These are phyloP conservation scores for Baryphthengus martii DNA, from an alignment of 2,113 vertebrate species.

Conservation along the genomic window DNA sequence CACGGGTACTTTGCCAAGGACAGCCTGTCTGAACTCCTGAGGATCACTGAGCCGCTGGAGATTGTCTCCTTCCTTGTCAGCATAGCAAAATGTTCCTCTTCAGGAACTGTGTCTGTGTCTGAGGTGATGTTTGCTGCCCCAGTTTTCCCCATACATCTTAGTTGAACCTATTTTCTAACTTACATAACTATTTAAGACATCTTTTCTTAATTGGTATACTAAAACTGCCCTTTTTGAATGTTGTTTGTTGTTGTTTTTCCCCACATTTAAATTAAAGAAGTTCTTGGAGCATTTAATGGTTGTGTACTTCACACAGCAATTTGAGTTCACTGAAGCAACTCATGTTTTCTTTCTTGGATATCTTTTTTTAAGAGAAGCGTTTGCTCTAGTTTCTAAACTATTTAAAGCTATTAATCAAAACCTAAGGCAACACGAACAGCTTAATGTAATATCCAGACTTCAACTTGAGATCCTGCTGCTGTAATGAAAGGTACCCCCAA, in stretches of 20 bases:
- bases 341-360: slow-evolving; percentile 17
- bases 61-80: not conserved
- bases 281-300: slow-evolving; percentile 53
- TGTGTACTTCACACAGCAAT: slow-evolving; percentile 43
- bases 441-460: not conserved
- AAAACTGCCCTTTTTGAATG: not conserved
- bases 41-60: not conserved
- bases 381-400: slow-evolving; percentile 15
- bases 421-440: not conserved
- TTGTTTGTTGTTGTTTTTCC: not conserved
- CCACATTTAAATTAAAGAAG: slow-evolving; percentile 11
- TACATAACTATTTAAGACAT: not conserved
- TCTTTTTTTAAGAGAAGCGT: not conserved
- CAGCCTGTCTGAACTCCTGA: not conserved
- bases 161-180: too few relatives aligned
- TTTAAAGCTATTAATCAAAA: slow-evolving; percentile 48
- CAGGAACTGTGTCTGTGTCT: not conserved
- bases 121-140: not conserved
- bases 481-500: not conserved
- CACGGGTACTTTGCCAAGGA: not conserved
- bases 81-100: not conserved
- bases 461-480: not conserved
- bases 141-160: not conserved
- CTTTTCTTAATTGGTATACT: slow-evolving; percentile 30
- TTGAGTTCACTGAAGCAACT: slow-evolving; percentile 54